phyloP scores from a whole-genome alignment of 2,113 vertebrate genomes.

The Poicephalus gulielmi region DNA sequence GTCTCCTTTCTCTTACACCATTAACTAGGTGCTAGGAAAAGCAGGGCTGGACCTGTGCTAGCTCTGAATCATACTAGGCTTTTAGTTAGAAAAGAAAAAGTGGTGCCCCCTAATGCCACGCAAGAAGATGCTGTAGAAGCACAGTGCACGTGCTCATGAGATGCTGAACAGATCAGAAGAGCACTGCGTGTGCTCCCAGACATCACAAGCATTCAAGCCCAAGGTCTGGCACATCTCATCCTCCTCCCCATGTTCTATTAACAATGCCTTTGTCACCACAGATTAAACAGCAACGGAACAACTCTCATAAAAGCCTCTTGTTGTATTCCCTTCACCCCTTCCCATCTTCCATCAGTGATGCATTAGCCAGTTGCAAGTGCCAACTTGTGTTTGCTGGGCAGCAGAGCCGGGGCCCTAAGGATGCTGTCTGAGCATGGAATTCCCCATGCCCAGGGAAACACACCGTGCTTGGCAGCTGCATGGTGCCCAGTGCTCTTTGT shows the following conservation, averaged over 20 bases:
- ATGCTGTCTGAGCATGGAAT: not conserved
- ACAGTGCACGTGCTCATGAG: not conserved
- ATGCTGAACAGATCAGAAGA: not conserved
- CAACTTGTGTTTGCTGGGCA: not conserved
- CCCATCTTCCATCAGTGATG: not conserved
- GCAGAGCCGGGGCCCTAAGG: accelerated
- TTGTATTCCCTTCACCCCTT: not conserved
- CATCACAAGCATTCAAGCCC: accelerated
- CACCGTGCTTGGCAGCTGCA: accelerated
- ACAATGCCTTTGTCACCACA: not conserved
- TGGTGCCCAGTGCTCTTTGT: not conserved
- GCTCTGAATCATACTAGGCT: not conserved
- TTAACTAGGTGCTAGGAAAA: not conserved
- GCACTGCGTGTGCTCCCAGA: not conserved
- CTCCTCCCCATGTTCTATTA: not conserved
- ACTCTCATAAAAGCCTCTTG: not conserved
- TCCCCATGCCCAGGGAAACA: not conserved
- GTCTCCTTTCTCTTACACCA: not conserved
- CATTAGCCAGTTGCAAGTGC: not conserved
- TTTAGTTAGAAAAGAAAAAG: not conserved
- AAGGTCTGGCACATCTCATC: not conserved
- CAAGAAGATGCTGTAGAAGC: not conserved
- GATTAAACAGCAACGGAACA: not conserved
- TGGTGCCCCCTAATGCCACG: accelerated
- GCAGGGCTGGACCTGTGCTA: not conserved